A percentile compares a stretch with the other conserved stretches of the same genome.
These are phyloP conservation scores for Ceramica pisi DNA, from an alignment of 2,888 invertebrate species.

Conservation along the genomic window DNA sequence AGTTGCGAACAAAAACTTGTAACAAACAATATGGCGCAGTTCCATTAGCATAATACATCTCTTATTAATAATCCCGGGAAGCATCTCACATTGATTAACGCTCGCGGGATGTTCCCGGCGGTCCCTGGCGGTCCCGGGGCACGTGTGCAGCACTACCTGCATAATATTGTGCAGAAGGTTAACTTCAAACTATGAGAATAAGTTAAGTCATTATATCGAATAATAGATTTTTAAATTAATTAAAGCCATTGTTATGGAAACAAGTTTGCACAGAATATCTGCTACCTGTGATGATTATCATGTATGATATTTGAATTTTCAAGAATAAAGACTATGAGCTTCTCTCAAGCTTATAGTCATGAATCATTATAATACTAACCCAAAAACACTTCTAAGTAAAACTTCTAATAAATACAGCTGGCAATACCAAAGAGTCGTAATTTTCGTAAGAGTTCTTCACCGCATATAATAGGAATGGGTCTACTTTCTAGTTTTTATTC, in stretches of 20 bases:
- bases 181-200: not conserved
- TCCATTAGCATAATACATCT: slow-evolving; percentile 65
- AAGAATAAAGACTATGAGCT: not conserved
- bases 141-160: slow-evolving; percentile 20
- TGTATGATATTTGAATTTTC: not conserved
- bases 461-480: slow-evolving; percentile 24
- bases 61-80: slow-evolving; percentile 63
- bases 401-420: not conserved
- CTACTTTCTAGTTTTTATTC: slow-evolving; percentile 49
- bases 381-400: not conserved
- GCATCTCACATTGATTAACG: slow-evolving; percentile 58
- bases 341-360: not conserved
- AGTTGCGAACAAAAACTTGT: slow-evolving; percentile 61
- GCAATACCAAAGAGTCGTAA: not conserved
- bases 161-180: slow-evolving; percentile 22
- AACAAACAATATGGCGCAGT: slow-evolving; percentile 60
- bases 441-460: slow-evolving; percentile 2
- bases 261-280: too few relatives aligned
- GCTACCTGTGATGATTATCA: not conserved
- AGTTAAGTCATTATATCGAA: not conserved
- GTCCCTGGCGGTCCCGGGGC: slow-evolving; percentile 38
- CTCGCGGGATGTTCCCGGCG: slow-evolving; percentile 42
- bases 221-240: too few relatives aligned
- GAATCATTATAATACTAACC: not conserved
- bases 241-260: too few relatives aligned